Evolutionary conservation across 2,888 invertebrate genomes (phyloP).

Genomic region (Amphipyra berbera): DNA sequence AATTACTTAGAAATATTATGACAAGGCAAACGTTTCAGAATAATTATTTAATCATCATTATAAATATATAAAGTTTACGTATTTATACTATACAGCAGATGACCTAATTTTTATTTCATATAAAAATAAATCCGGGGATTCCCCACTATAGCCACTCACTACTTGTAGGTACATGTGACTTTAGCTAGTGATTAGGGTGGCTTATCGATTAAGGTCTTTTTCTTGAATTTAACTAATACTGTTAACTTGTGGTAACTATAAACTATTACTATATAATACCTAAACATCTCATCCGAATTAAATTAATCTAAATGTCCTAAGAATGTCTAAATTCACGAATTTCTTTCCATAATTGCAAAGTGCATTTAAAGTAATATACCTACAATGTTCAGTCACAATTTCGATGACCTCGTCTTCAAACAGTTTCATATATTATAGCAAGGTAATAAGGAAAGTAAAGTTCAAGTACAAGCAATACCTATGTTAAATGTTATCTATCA

Average conservation of each 20-base stretch:
- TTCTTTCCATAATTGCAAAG: not conserved
- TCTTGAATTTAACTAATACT: conserved; percentile 1
- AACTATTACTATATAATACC: conserved; percentile 3
- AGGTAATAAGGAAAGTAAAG: conserved; percentile 1
- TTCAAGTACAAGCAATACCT: conserved; percentile 20
- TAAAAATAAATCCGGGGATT: conserved; percentile 45
- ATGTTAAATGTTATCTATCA: conserved; percentile 13
- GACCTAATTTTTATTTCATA: conserved; percentile 22
- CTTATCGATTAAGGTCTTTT: not conserved
- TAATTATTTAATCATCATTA: conserved; percentile 21
- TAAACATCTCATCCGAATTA: not conserved
- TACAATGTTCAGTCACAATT: not conserved
- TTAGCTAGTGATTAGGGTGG: not conserved
- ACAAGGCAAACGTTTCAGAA: conserved; percentile 46
- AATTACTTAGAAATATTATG: conserved; percentile 23
- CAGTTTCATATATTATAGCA: conserved; percentile 3
- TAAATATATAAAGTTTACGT: conserved; percentile 20
- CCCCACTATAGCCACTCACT: conserved; percentile 24
- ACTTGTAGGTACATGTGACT: conserved; percentile 16
- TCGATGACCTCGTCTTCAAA: conserved; percentile 2
- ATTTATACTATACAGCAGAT: conserved; percentile 14
- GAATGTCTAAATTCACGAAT: not conserved
- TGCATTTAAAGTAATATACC: not conserved
- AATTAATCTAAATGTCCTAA: not conserved
- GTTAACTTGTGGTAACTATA: conserved; percentile 7